Conservation (phyloP, 2,113 vertebrate genomes). For the Melospiza melodia region DNA sequence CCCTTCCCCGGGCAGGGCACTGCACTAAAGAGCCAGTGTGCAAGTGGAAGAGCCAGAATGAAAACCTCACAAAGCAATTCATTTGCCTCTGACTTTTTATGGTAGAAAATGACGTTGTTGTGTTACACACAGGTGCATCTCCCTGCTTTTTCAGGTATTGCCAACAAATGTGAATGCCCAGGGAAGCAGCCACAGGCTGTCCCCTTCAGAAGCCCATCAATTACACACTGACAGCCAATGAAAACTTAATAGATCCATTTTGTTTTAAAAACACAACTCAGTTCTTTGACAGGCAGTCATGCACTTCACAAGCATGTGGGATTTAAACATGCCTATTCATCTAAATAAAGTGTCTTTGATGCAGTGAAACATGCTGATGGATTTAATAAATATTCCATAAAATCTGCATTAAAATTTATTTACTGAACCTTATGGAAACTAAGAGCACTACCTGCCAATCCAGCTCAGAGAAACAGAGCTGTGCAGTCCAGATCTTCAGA, state of each 20-base stretch:
- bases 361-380: background rate
- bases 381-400: conserved; percentile 2
- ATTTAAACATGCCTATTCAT: background rate
- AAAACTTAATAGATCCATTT: background rate
- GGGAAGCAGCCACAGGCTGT: background rate
- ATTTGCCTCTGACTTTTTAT: background rate
- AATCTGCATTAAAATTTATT: background rate
- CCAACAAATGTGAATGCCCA: background rate
- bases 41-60: background rate
- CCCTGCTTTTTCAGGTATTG: background rate
- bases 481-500: background rate
- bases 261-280: background rate
- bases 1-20: background rate
- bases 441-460: background rate
- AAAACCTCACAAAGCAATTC: background rate
- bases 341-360: background rate
- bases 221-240: background rate
- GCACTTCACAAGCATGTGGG: background rate
- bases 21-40: background rate
- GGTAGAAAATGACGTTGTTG: background rate
- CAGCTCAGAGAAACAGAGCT: background rate
- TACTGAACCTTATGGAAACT: background rate
- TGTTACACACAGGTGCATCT: background rate
- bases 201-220: background rate
- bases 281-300: background rate